These are phyloP conservation scores for Oncorhynchus gorbuscha DNA, from an alignment of 2,113 vertebrate species.

Conservation along the genomic window DNA sequence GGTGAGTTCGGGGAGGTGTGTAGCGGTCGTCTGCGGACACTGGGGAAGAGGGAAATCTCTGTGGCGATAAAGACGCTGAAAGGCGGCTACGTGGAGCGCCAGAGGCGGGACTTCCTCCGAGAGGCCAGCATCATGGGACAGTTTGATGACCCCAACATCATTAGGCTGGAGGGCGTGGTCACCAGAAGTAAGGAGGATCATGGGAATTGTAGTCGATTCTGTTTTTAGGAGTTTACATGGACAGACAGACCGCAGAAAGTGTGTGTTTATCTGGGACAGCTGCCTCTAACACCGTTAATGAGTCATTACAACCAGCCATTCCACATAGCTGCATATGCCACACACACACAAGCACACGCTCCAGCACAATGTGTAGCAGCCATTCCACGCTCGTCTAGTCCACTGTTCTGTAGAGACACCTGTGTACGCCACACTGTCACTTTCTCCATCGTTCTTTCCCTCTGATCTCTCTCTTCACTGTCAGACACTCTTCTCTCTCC, in stretches of 20 bases:
- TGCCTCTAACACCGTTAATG: conserved; percentile 19
- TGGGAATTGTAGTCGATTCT: background rate
- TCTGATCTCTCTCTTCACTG: conserved; percentile 21
- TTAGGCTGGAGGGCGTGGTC: conserved; percentile 91
- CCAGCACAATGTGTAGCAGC: conserved; percentile 20
- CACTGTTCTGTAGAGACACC: conserved; percentile 24
- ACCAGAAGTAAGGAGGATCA: conserved; percentile 87
- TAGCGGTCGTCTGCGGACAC: conserved; percentile 89
- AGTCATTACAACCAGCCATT: conserved; percentile 12
- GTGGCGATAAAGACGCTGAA: conserved; percentile 96
- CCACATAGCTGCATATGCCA: conserved; percentile 1
- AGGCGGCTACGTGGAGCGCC: conserved; percentile 87
- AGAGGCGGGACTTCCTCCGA: conserved; percentile 90
- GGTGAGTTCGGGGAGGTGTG: conserved; percentile 97
- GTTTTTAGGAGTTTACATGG: background rate
- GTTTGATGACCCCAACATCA: conserved; percentile 94
- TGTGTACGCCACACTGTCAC: conserved; percentile 18
- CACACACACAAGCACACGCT: conserved; percentile 2
- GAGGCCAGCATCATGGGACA: conserved; percentile 97
- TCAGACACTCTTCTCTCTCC: conserved; percentile 54
- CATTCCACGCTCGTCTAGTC: conserved; percentile 23
- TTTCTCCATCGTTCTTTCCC: conserved; percentile 49
- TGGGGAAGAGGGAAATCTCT: conserved; percentile 92
- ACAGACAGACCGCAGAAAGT: conserved; percentile 34
- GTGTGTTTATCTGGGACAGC: conserved; percentile 15